These are phyloP conservation scores for Pantherophis alleghaniensis DNA, from an alignment of 2,797 vertebrate species.

Conservation along the genomic window DNA sequence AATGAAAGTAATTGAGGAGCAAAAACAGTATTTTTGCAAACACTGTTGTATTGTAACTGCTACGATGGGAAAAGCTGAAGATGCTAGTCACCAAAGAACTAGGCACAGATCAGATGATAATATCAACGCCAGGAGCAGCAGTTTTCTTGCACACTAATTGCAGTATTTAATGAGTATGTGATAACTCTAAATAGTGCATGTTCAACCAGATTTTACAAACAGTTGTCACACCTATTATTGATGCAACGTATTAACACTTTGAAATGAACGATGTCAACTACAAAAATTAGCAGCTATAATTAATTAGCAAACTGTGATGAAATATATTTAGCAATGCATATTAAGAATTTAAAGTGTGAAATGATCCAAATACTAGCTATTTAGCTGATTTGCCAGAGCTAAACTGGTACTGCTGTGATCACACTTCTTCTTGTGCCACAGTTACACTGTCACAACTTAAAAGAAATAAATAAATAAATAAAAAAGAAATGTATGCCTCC, in stretches of 20 bases:
- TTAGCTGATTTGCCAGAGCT: slow-evolving; percentile 64
- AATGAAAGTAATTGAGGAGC: not conserved
- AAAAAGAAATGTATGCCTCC: slow-evolving; percentile 40
- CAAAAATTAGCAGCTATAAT: slow-evolving; percentile 66
- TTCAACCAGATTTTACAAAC: slow-evolving; percentile 51
- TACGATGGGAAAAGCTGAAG: not conserved
- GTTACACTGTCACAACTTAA: slow-evolving; percentile 43
- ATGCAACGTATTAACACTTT: slow-evolving; percentile 61
- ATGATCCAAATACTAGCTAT: slow-evolving; percentile 64
- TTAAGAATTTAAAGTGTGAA: slow-evolving; percentile 66
- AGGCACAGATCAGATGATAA: not conserved
- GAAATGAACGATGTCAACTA: slow-evolving; percentile 63
- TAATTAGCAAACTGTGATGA: slow-evolving; percentile 70
- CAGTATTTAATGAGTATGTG: slow-evolving; percentile 33
- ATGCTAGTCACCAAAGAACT: not conserved
- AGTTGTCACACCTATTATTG: slow-evolving; percentile 57
- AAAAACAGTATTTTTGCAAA: not conserved
- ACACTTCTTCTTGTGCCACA: slow-evolving; percentile 43
- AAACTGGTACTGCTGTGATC: slow-evolving; percentile 56
- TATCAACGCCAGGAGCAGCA: not conserved
- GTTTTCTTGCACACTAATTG: slow-evolving; percentile 27
- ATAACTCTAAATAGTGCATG: slow-evolving; percentile 21
- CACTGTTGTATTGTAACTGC: no score
- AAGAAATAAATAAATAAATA: slow-evolving; percentile 43
- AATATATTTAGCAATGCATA: slow-evolving; percentile 69